Base-by-base conservation (phyloP, 1,140 invertebrate genomes). In the Solen grandis region DNA sequence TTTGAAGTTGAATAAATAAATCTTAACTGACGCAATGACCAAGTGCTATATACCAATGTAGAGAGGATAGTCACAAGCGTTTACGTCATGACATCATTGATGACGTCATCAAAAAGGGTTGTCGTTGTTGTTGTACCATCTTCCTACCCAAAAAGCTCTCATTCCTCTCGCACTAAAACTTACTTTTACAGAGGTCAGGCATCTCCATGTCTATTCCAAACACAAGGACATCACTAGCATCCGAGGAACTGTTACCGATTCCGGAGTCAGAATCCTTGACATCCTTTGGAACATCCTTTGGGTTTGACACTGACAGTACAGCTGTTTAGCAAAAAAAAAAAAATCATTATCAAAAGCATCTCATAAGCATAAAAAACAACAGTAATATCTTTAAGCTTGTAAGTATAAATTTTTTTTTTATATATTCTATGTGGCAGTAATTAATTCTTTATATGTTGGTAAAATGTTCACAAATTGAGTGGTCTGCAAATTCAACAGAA, bases 231-330 rank as follows among this genome's bases (percentile, higher is more conserved):
- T 72, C 77, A 29, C 41, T 50, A 14, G 50, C 16, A 35, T 66
- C 63, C 54, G 55, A 66, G 33, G 41, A 46, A 19, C 41, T 46
- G 19, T 19, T 8, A 10, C 41, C 41, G 19, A 46, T 8, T 19
- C 41, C 41, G 41, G 41, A 46, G 41, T 46, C 41, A 8, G 41
- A 10, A 19, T 46, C 41, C 41, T 46, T 46, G n/a, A n/a, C n/a
- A n/a, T n/a, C n/a, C n/a, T n/a, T n/a, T n/a, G n/a, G n/a, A n/a
- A n/a, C n/a, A n/a, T n/a, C n/a, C n/a, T n/a, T n/a, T n/a, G n/a
- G n/a, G 41, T 46, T 46, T 31, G 85, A 81, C 19, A 88, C 88
- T n/a, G 86, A 88, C 65, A 88, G 46, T 3, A 88, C 88, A 68
- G 88, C 87, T 88, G 81, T 31, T 87, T n/a, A n/a, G 84, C 25